phyloP scores from a whole-genome alignment of 64 coral and sea anemone species.

The Montipora foliosa region DNA sequence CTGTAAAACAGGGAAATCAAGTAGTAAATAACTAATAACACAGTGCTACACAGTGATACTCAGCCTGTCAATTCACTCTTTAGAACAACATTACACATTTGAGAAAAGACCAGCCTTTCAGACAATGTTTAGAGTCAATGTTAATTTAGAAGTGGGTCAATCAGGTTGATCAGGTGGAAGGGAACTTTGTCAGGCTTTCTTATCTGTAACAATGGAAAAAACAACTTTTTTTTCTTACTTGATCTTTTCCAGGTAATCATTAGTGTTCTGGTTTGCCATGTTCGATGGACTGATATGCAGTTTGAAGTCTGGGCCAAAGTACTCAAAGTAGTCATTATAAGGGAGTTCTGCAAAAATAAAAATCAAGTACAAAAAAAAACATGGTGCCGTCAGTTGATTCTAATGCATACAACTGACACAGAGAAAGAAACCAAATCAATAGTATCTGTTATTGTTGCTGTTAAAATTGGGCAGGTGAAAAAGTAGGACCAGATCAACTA shows the following conservation, averaged over 20 bases:
- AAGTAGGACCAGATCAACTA: no score
- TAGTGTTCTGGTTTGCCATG: slow-evolving; percentile 97
- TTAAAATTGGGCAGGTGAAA: no score
- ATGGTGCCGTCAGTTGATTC: background rate
- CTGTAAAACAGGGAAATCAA: slow-evolving; percentile 33
- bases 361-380: background rate
- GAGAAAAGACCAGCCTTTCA: no score
- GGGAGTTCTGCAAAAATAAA: slow-evolving; percentile 76
- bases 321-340: slow-evolving; percentile 99
- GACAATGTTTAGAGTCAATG: no score
- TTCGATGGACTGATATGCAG: slow-evolving; percentile 99
- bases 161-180: no score
- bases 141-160: no score
- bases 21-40: background rate
- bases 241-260: slow-evolving; percentile 97
- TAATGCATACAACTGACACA: background rate
- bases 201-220: no score
- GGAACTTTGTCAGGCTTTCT: no score
- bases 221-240: slow-evolving; percentile 75
- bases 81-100: no score
- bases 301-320: slow-evolving; percentile 99
- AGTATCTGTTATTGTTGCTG: no score
- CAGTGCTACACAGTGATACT: no score
- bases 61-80: no score
- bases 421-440: background rate